A percentile compares a stretch with the other conserved stretches of the same genome.
These are phyloP conservation scores for Strix aluco DNA, from an alignment of 2,113 vertebrate genomes.

Conservation along the genomic window DNA sequence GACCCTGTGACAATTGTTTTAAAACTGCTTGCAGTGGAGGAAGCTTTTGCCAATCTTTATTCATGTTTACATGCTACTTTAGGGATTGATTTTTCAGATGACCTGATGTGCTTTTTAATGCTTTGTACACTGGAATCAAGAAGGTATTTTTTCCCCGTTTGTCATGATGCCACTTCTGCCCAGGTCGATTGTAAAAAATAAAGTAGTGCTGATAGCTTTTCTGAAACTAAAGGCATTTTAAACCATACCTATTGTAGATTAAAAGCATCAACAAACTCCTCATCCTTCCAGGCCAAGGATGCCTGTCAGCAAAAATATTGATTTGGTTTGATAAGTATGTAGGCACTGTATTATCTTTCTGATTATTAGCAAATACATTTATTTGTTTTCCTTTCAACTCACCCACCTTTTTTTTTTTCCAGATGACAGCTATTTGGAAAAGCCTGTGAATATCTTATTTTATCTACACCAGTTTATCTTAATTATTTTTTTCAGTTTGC, in stretches of 20 bases:
- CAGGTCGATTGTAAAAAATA: neutral
- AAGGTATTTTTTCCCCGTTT: neutral
- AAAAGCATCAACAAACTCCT: neutral
- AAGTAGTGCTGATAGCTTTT: neutral
- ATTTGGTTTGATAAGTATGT: neutral
- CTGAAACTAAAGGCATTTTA: neutral
- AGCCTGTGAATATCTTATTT: neutral
- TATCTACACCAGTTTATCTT: neutral
- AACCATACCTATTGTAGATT: neutral
- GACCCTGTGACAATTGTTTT: neutral
- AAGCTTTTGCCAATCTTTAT: neutral
- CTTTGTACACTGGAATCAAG: neutral
- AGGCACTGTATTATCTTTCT: neutral
- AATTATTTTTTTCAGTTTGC: neutral
- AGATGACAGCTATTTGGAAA: neutral
- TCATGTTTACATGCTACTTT: neutral
- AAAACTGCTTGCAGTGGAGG: neutral
- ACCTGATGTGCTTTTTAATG: neutral
- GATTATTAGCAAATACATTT: neutral
- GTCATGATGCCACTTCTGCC: neutral
- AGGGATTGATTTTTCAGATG: neutral
- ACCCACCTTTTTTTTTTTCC: accelerated
- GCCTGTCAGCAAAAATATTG: neutral
- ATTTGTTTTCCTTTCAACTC: neutral
- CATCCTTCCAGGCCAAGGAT: neutral